A percentile compares a stretch with the other conserved stretches of the same genome.
These are phyloP conservation scores for Aproaerema taeniolella DNA, from an alignment of 2,888 invertebrate genomes.

Conservation along the genomic window DNA sequence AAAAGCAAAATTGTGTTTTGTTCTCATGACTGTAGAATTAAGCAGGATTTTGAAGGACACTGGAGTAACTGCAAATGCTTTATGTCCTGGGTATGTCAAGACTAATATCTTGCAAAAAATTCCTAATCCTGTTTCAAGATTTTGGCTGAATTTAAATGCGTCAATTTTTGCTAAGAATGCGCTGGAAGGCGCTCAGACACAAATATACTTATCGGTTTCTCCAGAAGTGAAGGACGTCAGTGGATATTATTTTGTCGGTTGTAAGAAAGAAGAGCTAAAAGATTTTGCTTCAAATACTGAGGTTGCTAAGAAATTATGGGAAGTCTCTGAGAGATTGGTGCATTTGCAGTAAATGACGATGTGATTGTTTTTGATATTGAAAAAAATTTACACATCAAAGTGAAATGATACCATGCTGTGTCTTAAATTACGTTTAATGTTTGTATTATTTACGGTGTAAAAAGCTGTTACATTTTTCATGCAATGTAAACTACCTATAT, in stretches of 20 bases:
- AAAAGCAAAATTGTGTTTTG: conserved; percentile 69
- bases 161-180: conserved; percentile 1
- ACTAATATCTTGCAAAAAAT: conserved; percentile 76
- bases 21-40: conserved; percentile 80
- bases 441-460: too few relatives aligned
- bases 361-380: too few relatives aligned
- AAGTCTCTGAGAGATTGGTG: conserved; percentile 2
- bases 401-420: too few relatives aligned
- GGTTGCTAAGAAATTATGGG: conserved; percentile 7
- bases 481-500: too few relatives aligned
- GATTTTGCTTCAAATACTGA: neutral
- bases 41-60: conserved; percentile 81
- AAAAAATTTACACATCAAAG: too few relatives aligned
- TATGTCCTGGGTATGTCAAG: conserved; percentile 88
- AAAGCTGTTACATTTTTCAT: too few relatives aligned
- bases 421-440: too few relatives aligned
- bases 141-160: neutral
- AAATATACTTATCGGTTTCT: conserved; percentile 8
- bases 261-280: neutral
- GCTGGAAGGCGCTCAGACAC: conserved; percentile 9
- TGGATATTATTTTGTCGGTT: conserved; percentile 7
- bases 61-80: conserved; percentile 83
- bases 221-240: conserved; percentile 7
- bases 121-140: neutral
- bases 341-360: neutral